Percentiles rank a stretch among this genome's conserved stretches.
Conservation (phyloP, 2,888 invertebrate genomes). For the Mechanitis messenoides region DNA sequence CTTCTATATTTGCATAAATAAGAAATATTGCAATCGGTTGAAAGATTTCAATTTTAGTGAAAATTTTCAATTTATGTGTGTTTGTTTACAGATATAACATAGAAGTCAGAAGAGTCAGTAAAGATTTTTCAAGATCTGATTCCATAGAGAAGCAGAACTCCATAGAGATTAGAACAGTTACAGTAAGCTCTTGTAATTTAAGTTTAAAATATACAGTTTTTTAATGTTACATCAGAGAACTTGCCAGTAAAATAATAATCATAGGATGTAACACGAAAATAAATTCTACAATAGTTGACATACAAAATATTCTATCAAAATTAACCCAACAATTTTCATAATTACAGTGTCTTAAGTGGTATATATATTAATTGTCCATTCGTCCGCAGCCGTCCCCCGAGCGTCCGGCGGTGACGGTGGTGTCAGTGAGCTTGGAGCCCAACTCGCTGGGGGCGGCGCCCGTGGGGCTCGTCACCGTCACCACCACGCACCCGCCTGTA, state of each 20-base stretch:
- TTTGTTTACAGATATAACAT: conserved; percentile 22
- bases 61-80: too few species aligned
- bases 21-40: too few species aligned
- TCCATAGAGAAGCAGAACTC: conserved; percentile 53
- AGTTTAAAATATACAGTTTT: too few species aligned
- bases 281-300: too few species aligned
- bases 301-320: too few species aligned
- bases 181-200: conserved; percentile 42
- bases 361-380: not conserved
- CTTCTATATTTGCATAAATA: too few species aligned
- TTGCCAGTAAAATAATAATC: too few species aligned
- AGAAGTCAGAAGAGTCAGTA: conserved; percentile 33
- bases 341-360: not conserved
- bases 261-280: too few species aligned
- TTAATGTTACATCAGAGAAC: too few species aligned
- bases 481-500: conserved; percentile 89
- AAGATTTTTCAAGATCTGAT: conserved; percentile 50
- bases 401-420: conserved; percentile 46
- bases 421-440: conserved; percentile 52
- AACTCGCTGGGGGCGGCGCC: conserved; percentile 84
- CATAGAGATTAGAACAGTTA: conserved; percentile 57
- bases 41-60: too few species aligned
- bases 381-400: conserved; percentile 29
- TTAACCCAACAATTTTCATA: too few species aligned
- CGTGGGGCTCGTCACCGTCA: conserved; percentile 88